Evolutionary conservation across 2,113 vertebrate genomes (phyloP), one percentile per base, ranked within the genome.

Genomic region (Lepisosteus osseus): DNA sequence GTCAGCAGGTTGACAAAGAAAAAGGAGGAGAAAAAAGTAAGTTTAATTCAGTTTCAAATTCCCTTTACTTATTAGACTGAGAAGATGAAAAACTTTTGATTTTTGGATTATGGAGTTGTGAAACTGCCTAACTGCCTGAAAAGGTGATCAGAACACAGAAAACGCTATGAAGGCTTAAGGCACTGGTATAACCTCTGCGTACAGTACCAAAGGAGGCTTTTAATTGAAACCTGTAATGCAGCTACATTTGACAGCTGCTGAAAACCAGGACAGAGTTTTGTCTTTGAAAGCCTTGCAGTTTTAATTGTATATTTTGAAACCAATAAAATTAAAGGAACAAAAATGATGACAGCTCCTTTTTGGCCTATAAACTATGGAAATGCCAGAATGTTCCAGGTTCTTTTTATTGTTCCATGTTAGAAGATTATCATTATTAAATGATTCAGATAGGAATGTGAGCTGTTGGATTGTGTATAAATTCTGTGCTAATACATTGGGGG

Each of bases 31-130:
- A 29, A 51, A 45, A 17, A 6, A 45, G 44, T 66, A 13, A 14
- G 64, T 44, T 9, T 51, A 0, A 51, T 51, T 51, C 47, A 51
- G 5, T 51, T 51, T 51, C 47, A 51, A 51, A 79, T 83, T 85
- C 74, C 79, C 41, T 79, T 76, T 70, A 76, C 76, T 59, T 79
- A 84, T 86, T 83, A 81, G 79, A 86, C 84, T 71, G 77, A 74
- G 64, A 55, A 62, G 68, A 72, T 70, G 65, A 62, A 61, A 65
- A 76, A 71, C 61, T 56, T 65, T 66, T 67, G 67, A 45, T 29
- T 29, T 29, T 29, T 29, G 72, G 82, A 76, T 54, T 76, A 79
- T 79, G 71, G 76, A 78, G 81, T 61, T 73, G 67, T 72, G 75
- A 68, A 71, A 62, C 42, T 0, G 63, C 43, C 64, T 43, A 59